These are phyloP conservation scores for Endomychus coccineus DNA, from an alignment of 2,888 invertebrate genomes.

Conservation along the genomic window DNA sequence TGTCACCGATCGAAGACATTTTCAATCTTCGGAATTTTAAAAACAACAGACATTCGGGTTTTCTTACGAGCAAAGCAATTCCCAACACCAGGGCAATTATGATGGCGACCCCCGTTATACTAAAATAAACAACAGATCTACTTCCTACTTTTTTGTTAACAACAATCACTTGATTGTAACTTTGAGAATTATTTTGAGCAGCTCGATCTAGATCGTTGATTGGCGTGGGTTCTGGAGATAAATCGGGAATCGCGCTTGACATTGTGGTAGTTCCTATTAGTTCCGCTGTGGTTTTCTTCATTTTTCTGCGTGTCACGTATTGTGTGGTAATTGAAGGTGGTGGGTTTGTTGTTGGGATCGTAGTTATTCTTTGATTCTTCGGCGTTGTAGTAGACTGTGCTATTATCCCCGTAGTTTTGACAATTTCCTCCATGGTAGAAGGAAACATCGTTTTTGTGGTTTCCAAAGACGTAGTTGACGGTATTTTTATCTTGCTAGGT, in stretches of 20 bases:
- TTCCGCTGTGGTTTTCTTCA: not conserved
- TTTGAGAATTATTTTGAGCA: conserved; percentile 5
- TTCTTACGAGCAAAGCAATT: not conserved
- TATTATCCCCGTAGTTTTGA: not conserved
- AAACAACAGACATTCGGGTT: not conserved
- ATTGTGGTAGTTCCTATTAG: not conserved
- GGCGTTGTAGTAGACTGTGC: conserved; percentile 1
- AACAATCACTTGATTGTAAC: conserved; percentile 10
- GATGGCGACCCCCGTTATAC: not conserved
- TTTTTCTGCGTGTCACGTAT: not conserved
- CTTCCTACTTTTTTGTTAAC: conserved; percentile 1
- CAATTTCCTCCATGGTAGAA: not conserved
- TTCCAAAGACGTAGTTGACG: too few species aligned
- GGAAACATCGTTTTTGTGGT: too few species aligned
- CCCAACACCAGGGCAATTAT: not conserved
- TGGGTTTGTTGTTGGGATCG: conserved; percentile 11
- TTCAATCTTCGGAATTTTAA: conserved; percentile 7
- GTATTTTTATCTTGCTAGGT: too few species aligned
- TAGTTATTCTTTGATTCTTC: not conserved
- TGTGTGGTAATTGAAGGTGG: not conserved
- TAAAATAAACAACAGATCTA: not conserved
- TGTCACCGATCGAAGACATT: conserved; percentile 29
- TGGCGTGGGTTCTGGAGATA: too few species aligned
- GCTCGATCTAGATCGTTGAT: too few species aligned
- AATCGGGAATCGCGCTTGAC: not conserved